A percentile compares a stretch with the other conserved stretches of the same genome.
phyloP scores from a whole-genome alignment of 2,797 vertebrate species.

The Spinus pinus region DNA sequence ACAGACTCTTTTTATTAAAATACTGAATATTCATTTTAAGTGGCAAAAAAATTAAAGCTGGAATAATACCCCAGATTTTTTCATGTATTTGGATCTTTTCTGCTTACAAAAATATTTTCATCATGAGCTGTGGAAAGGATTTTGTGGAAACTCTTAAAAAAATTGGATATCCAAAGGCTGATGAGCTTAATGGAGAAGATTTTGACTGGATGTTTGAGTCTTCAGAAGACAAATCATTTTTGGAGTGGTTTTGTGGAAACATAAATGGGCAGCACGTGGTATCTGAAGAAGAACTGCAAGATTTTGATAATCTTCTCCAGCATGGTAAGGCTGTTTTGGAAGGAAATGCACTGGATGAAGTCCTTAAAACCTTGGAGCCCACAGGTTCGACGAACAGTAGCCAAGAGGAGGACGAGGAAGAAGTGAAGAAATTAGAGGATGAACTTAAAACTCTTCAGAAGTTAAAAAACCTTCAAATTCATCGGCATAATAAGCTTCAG shows the following conservation, averaged over 20 bases:
- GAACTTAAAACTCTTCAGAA: conserved; percentile 81
- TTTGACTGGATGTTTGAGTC: conserved; percentile 96
- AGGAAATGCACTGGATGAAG: conserved; percentile 80
- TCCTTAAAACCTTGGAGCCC: conserved; percentile 80
- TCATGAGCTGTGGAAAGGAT: conserved; percentile 86
- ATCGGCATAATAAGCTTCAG: conserved; percentile 82
- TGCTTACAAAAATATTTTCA: background rate
- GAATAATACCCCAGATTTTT: conserved; percentile 13
- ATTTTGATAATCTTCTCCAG: conserved; percentile 75
- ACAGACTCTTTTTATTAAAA: conserved; percentile 1
- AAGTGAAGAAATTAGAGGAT: conserved; percentile 76
- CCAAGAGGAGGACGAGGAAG: conserved; percentile 61
- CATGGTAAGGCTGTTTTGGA: conserved; percentile 83
- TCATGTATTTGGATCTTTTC: conserved; percentile 24
- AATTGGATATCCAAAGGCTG: conserved; percentile 82
- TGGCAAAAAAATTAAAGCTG: background rate
- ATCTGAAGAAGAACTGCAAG: conserved; percentile 77
- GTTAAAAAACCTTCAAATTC: conserved; percentile 81
- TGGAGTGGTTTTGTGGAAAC: conserved; percentile 87
- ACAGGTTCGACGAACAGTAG: conserved; percentile 8
- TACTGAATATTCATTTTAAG: conserved; percentile 5
- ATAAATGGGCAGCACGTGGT: conserved; percentile 80
- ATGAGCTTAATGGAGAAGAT: conserved; percentile 84
- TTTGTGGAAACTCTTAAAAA: conserved; percentile 87
- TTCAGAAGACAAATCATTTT: conserved; percentile 80